These are phyloP conservation scores for Stramonita haemastoma DNA, from an alignment of 2,888 invertebrate species.

Conservation along the genomic window DNA sequence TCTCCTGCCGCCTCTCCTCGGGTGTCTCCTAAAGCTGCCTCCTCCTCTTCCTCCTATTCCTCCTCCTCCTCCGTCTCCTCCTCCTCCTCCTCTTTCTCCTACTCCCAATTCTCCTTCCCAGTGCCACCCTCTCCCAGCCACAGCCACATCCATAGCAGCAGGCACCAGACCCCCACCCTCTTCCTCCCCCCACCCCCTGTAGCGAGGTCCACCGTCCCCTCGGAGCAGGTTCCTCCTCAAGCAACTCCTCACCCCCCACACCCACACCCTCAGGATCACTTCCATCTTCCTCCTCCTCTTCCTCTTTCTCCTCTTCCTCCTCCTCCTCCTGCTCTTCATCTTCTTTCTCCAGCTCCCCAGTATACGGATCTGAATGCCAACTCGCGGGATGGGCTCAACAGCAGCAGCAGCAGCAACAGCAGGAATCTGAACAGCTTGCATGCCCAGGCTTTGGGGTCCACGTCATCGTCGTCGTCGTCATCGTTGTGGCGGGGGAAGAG, in stretches of 20 bases:
- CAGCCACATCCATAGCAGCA: too few species aligned
- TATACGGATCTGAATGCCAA: slow-evolving; percentile 36
- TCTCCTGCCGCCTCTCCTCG: neutral
- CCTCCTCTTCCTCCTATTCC: neutral
- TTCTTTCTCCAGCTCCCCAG: neutral
- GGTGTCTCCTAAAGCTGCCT: neutral
- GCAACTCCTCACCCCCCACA: neutral
- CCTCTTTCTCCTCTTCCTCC: neutral
- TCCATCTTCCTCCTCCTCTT: neutral
- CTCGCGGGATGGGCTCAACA: neutral
- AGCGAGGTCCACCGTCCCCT: neutral
- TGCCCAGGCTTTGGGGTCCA: neutral
- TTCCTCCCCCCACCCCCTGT: neutral
- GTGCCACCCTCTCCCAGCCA: neutral
- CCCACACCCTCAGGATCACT: neutral
- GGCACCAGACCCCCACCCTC: too few species aligned
- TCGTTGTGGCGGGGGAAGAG: neutral
- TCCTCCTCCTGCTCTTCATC: neutral
- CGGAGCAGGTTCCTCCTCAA: neutral
- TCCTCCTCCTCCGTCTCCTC: neutral
- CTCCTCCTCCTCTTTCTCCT: neutral
- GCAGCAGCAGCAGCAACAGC: neutral
- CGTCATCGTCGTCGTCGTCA: neutral
- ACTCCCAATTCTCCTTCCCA: neutral
- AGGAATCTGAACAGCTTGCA: neutral